Percentiles rank a stretch among this genome's conserved stretches.
These are phyloP conservation scores for Epinephelus moara DNA, from an alignment of 2,113 vertebrate genomes.

Conservation along the genomic window DNA sequence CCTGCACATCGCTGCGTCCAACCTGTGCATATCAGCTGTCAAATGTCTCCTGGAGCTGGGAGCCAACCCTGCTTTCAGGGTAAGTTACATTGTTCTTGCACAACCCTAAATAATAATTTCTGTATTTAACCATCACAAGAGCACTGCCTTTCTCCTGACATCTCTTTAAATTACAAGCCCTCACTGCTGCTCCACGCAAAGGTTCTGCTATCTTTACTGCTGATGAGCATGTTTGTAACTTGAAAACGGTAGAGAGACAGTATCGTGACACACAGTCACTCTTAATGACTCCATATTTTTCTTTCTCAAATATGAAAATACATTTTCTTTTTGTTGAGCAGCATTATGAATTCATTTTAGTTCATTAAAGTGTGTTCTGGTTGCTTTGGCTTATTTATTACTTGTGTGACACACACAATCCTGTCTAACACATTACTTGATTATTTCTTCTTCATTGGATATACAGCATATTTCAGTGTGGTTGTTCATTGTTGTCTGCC, in stretches of 20 bases:
- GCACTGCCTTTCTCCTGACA: not conserved
- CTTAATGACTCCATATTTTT: not conserved
- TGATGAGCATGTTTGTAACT: not conserved
- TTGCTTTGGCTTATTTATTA: not conserved
- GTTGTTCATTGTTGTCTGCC: not conserved
- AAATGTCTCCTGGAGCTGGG: conserved; percentile 93
- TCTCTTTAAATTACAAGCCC: not conserved
- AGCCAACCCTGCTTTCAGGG: conserved; percentile 97
- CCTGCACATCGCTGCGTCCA: conserved; percentile 95
- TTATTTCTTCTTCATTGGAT: not conserved
- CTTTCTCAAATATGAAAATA: not conserved
- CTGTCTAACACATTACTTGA: not conserved
- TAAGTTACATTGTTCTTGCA: conserved; percentile 76
- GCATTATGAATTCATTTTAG: not conserved
- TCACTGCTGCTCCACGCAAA: not conserved
- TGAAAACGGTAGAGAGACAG: not conserved
- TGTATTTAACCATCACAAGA: not conserved
- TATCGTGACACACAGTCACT: not conserved
- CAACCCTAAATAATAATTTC: not conserved
- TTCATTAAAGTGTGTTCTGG: not conserved
- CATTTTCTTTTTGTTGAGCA: not conserved
- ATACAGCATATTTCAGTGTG: too few species aligned
- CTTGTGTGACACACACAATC: too few species aligned
- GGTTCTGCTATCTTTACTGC: not conserved
- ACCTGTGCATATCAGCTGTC: conserved; percentile 92